These are phyloP conservation scores for Heteromyza rotundicornis DNA, from an alignment of 2,888 invertebrate species.

Conservation along the genomic window DNA sequence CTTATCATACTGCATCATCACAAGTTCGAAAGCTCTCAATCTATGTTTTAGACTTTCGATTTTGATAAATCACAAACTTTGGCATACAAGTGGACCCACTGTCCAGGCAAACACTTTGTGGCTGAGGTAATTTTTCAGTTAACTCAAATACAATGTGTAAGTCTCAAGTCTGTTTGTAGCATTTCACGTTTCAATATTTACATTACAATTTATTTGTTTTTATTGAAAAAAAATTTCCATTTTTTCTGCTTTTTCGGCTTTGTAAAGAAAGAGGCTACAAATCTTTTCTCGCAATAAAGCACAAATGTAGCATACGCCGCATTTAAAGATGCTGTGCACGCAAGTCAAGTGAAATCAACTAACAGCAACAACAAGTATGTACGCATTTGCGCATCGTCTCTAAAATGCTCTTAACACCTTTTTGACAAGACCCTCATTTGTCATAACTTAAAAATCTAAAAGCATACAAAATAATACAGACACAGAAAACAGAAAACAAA, in stretches of 20 bases:
- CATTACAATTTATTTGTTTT: neutral
- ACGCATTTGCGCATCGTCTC: neutral
- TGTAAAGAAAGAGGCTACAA: neutral
- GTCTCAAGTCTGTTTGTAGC: neutral
- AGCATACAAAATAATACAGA: constrained; percentile 10
- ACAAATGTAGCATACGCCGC: neutral
- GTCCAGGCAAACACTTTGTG: too few relatives aligned
- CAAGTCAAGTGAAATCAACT: neutral
- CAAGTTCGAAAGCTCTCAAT: too few relatives aligned
- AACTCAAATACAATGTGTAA: too few relatives aligned
- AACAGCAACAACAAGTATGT: too few relatives aligned
- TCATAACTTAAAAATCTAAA: constrained; percentile 30
- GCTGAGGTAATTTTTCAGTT: too few relatives aligned
- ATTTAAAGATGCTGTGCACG: neutral
- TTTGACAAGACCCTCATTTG: constrained; percentile 40
- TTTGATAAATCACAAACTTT: too few relatives aligned
- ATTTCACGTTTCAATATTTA: constrained; percentile 6
- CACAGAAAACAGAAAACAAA: too few relatives aligned
- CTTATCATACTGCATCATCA: too few relatives aligned
- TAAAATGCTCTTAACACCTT: constrained; percentile 41
- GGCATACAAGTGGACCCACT: too few relatives aligned
- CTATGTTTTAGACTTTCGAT: too few relatives aligned
- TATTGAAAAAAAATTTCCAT: neutral
- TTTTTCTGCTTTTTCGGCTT: neutral
- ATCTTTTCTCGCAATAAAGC: neutral